Conservation (phyloP, 2,888 invertebrate species). For the Tetheella fluctuosa region DNA sequence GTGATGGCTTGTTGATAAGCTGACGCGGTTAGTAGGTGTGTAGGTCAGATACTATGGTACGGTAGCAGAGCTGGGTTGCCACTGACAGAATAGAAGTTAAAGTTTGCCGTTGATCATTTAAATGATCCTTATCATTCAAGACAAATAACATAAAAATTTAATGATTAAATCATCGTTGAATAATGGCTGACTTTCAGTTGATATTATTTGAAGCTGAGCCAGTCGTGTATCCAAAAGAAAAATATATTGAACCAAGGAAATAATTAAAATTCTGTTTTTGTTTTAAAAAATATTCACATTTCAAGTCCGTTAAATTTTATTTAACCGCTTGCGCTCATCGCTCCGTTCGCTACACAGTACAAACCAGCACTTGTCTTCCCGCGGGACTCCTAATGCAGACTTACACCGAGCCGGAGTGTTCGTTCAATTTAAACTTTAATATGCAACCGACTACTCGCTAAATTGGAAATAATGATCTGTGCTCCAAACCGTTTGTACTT, state of each 20-base stretch:
- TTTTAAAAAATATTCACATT: too few species aligned
- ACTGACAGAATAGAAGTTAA: too few species aligned
- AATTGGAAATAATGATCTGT: conserved; percentile 79
- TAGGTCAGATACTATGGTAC: conserved; percentile 13
- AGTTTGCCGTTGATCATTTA: too few species aligned
- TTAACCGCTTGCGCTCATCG: background rate
- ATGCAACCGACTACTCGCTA: conserved; percentile 71
- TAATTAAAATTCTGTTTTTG: too few species aligned
- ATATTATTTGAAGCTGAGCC: too few species aligned
- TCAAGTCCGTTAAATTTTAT: too few species aligned
- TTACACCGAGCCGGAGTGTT: conserved; percentile 74
- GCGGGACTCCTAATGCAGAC: conserved; percentile 75
- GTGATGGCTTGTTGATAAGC: conserved; percentile 32
- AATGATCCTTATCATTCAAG: too few species aligned
- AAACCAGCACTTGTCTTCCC: conserved; percentile 48
- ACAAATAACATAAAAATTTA: too few species aligned
- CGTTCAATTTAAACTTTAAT: conserved; percentile 82
- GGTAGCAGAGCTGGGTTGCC: background rate
- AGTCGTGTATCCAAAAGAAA: too few species aligned
- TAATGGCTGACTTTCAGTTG: too few species aligned
- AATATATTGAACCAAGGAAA: too few species aligned
- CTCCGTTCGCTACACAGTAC: conserved; percentile 27
- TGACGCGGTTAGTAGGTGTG: conserved; percentile 19
- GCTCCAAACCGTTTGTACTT: conserved; percentile 8
- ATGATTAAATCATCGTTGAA: too few species aligned